Conservation (phyloP, 2,888 invertebrate genomes). For the Campoplex capitator region DNA sequence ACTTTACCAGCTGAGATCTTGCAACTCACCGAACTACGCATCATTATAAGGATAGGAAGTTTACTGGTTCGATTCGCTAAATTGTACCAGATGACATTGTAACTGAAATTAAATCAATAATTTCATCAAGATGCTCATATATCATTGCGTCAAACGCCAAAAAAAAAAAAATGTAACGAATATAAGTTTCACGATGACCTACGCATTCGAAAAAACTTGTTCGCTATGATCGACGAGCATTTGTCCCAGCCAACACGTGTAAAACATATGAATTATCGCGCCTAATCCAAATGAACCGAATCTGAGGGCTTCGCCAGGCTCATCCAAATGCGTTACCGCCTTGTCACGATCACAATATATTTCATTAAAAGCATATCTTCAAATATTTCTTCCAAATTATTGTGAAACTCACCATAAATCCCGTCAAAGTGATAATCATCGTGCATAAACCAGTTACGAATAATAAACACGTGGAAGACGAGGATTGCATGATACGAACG, state of each 20-base stretch:
- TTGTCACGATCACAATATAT: background rate
- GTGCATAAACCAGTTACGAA: slow-evolving; percentile 50
- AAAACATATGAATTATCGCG: slow-evolving; percentile 59
- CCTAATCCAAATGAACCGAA: slow-evolving; percentile 56
- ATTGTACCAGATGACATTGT: slow-evolving; percentile 42
- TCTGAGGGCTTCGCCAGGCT: slow-evolving; percentile 53
- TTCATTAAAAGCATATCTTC: background rate
- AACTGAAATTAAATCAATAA: slow-evolving; percentile 9
- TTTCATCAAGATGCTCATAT: background rate
- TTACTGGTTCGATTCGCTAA: slow-evolving; percentile 23
- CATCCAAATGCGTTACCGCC: slow-evolving; percentile 60
- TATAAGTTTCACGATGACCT: slow-evolving; percentile 2
- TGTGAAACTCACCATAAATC: slow-evolving; percentile 59
- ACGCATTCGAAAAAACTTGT: slow-evolving; percentile 58
- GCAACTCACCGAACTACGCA: slow-evolving; percentile 45
- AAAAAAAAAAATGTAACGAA: background rate
- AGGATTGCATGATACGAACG: slow-evolving; percentile 50
- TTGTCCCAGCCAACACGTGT: slow-evolving; percentile 63
- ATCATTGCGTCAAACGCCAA: background rate
- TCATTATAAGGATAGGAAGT: slow-evolving; percentile 45
- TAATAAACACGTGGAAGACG: slow-evolving; percentile 39
- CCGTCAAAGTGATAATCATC: slow-evolving; percentile 62
- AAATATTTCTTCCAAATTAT: background rate
- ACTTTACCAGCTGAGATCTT: slow-evolving; percentile 54
- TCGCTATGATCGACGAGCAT: slow-evolving; percentile 63